A percentile compares a stretch with the other conserved stretches of the same genome.
These are phyloP conservation scores for Hoplodrina ambigua DNA, from an alignment of 2,888 invertebrate genomes.

Conservation along the genomic window DNA sequence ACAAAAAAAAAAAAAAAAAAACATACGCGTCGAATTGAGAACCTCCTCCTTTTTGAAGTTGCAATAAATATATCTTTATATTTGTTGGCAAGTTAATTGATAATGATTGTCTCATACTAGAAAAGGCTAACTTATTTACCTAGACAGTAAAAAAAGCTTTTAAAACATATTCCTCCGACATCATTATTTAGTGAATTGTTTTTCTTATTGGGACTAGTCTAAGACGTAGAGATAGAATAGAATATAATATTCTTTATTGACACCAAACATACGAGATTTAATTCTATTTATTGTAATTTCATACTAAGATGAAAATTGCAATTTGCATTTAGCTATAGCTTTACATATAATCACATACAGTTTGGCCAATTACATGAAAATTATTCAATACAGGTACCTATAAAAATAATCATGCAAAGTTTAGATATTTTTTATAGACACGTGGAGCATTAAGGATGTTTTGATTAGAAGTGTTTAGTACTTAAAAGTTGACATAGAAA, in stretches of 20 bases:
- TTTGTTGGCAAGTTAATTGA: slow-evolving; percentile 2
- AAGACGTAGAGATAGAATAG: not conserved
- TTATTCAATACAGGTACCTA: not conserved
- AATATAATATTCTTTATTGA: not conserved
- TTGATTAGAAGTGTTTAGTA: too few species aligned
- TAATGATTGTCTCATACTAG: slow-evolving; percentile 1
- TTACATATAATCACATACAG: too few species aligned
- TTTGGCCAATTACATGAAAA: not conserved
- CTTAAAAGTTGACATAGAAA: not conserved
- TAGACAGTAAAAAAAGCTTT: slow-evolving; percentile 4
- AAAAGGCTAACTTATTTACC: not conserved
- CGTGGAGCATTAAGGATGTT: too few species aligned
- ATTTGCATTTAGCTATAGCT: too few species aligned
- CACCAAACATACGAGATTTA: too few species aligned
- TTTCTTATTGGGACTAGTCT: not conserved
- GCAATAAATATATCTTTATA: too few species aligned
- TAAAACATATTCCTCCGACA: not conserved
- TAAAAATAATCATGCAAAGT: not conserved
- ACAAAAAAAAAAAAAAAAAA: too few species aligned
- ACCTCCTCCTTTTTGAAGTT: too few species aligned
- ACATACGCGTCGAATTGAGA: too few species aligned
- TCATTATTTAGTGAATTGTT: not conserved
- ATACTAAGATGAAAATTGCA: too few species aligned
- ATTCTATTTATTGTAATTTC: too few species aligned
- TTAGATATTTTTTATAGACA: too few species aligned